phyloP scores from a whole-genome alignment of 2,797 vertebrate genomes.

The Dermochelys coriacea region DNA sequence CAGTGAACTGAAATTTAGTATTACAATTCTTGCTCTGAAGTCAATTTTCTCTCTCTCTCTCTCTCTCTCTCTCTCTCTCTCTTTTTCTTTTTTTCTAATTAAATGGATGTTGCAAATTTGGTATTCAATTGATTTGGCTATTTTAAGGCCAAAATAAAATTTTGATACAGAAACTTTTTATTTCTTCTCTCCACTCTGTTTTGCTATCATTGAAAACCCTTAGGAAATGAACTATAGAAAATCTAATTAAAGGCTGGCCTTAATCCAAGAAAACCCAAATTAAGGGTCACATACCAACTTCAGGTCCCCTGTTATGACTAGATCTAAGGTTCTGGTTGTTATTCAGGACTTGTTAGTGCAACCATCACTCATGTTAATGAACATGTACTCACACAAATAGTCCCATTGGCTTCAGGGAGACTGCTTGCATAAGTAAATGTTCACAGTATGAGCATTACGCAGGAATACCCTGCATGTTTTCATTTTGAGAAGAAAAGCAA shows the following conservation, averaged over 20 bases:
- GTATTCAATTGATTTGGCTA: background rate
- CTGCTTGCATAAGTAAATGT: background rate
- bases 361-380: background rate
- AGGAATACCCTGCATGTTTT: background rate
- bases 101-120: background rate
- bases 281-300: background rate
- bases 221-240: constrained; percentile 45
- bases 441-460: background rate
- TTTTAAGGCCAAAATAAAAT: constrained; percentile 2
- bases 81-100: background rate
- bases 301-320: background rate
- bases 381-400: background rate
- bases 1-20: background rate
- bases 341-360: background rate
- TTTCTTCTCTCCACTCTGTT: background rate
- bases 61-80: too few species aligned
- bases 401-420: background rate
- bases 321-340: background rate
- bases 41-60: background rate
- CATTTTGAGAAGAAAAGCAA: background rate
- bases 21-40: background rate
- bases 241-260: constrained; percentile 37
- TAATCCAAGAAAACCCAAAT: constrained; percentile 47
- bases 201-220: constrained; percentile 28
- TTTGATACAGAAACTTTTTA: constrained; percentile 1